phyloP scores from a whole-genome alignment of 2,888 invertebrate genomes.

The Limnephilus rhombicus region DNA sequence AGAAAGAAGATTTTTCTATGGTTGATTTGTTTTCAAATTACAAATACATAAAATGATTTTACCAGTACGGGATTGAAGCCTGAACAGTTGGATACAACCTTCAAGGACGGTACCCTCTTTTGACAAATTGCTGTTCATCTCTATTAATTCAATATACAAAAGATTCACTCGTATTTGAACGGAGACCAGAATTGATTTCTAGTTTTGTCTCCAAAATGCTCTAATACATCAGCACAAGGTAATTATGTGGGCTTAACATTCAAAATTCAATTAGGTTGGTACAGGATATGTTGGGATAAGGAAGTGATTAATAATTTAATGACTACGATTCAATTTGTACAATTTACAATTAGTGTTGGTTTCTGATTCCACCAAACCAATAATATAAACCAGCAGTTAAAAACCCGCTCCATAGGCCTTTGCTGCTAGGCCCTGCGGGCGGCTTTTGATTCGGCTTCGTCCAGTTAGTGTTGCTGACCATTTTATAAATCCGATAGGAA shows the following conservation, averaged over 20 bases:
- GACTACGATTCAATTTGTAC: background rate
- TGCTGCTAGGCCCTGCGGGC: too few relatives aligned
- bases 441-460: too few relatives aligned
- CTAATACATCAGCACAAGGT: background rate
- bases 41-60: background rate
- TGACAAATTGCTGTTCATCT: background rate
- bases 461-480: too few relatives aligned
- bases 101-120: background rate
- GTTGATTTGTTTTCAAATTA: background rate
- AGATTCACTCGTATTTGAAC: constrained; percentile 1
- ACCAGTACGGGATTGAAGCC: background rate
- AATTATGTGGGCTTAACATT: background rate
- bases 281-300: background rate
- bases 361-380: too few relatives aligned
- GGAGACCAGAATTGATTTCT: background rate
- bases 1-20: background rate
- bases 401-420: too few relatives aligned
- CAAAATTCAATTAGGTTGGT: background rate
- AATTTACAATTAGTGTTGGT: background rate
- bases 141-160: background rate
- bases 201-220: background rate
- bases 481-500: too few relatives aligned
- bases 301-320: background rate
- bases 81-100: background rate
- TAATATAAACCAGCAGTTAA: too few relatives aligned